These are phyloP conservation scores for Phortica variegata DNA, from an alignment of 1,140 invertebrate genomes.

Conservation along the genomic window DNA sequence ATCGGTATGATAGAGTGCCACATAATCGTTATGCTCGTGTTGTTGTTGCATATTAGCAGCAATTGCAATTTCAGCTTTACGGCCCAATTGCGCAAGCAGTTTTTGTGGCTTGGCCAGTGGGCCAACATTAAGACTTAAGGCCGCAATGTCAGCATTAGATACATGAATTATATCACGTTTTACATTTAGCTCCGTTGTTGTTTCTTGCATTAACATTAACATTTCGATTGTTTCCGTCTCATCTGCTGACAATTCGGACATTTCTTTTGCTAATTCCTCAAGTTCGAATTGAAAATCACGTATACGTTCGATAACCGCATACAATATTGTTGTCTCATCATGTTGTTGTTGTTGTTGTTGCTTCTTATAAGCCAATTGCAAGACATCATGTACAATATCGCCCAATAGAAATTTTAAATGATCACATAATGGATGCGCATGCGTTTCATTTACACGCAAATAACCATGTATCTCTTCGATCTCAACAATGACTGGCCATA, in stretches of 20 bases:
- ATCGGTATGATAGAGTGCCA: conserved; percentile 36
- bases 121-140: no score
- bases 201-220: no score
- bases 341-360: background rate
- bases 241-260: background rate
- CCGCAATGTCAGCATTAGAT: no score
- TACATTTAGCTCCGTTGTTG: background rate
- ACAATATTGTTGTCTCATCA: conserved; percentile 18
- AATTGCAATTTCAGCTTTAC: no score
- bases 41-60: no score
- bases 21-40: no score
- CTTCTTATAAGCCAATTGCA: conserved; percentile 3
- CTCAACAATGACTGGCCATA: conserved; percentile 34
- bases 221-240: background rate
- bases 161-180: no score
- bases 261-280: background rate
- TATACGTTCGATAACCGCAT: conserved; percentile 32
- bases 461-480: conserved; percentile 20
- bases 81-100: no score
- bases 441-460: conserved; percentile 3
- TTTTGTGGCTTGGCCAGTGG: no score
- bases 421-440: background rate
- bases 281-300: conserved; percentile 25
- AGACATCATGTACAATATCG: conserved; percentile 26
- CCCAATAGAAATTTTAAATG: conserved; percentile 12